Evolutionary conservation across 2,888 invertebrate genomes (phyloP), one percentile per base, ranked within the genome.

Genomic region (Cybosia mesomella): DNA sequence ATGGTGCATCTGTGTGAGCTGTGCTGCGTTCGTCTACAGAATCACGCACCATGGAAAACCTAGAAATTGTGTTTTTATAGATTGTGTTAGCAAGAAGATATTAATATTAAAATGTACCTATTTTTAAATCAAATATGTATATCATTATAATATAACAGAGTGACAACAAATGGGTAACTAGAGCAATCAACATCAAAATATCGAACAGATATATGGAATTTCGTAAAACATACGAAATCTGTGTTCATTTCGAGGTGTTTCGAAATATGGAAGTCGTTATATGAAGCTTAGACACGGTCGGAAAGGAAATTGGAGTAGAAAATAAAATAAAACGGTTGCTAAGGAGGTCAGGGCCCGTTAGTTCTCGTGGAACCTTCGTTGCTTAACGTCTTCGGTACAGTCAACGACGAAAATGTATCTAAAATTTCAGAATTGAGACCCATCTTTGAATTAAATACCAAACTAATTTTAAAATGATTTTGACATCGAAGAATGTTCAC

Each of bases 251-350:
- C 85, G 88, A 91, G 87, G 86, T 88, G 85, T 89, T 88, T 87
- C 87, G 82, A 88, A 88, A 87, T 85, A 84, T 89, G 89, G 88
- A 90, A 89, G 89, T 90, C 87, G 86, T 91, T 87, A 88, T 88
- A 85, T 84, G 82, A 88, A 87, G 86, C 85, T 90, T 87, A 86
- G 89, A 89, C 89, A 89, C 89, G 89, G 89, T 85, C 84, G 83
- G 82, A 86, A 87, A 91, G 89, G 91, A 93, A 92, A 92, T 90
- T 90, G 89, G 88, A 89, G 87, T 87, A 90, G 89, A 89, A 90
- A 89, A 91, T 91, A 90, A 89, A 83, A 89, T 87, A 84, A 85
- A 87, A 89, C 83, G 76, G 68, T 75, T 72, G 67, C 75, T 75
- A 91, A 89, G 87, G 87, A 77, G 92, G 92, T 89, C 93, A 92